phyloP scores from a whole-genome alignment of 2,113 vertebrate species.

The Perca flavescens region DNA sequence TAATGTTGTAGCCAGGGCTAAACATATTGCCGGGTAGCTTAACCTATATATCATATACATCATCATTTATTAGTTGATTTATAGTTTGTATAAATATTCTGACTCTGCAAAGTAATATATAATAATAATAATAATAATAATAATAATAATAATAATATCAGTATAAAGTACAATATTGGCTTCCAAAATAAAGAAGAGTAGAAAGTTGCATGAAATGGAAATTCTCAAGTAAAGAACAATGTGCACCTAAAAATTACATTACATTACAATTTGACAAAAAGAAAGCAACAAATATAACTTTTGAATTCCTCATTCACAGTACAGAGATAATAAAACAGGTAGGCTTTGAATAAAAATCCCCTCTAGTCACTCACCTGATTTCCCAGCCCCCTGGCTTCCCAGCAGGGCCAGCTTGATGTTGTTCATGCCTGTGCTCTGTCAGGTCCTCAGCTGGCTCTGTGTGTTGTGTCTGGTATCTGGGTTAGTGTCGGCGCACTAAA shows the following conservation, averaged over 20 bases:
- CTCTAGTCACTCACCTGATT: constrained; percentile 79
- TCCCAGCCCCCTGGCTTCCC: constrained; percentile 83
- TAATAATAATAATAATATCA: too few relatives aligned
- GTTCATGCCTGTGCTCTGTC: constrained; percentile 76
- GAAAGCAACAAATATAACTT: background rate
- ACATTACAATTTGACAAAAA: background rate
- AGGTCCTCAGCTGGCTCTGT: constrained; percentile 47
- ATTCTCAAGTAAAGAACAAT: background rate
- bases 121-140: too few relatives aligned
- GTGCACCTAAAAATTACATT: background rate
- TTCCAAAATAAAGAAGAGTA: background rate
- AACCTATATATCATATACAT: too few relatives aligned
- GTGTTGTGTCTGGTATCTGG: constrained; percentile 47
- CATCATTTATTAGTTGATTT: background rate
- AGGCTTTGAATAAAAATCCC: background rate
- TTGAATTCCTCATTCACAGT: background rate
- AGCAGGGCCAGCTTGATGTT: constrained; percentile 85
- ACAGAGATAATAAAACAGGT: background rate
- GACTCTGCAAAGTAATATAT: too few relatives aligned
- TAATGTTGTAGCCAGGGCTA: background rate
- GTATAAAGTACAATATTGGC: background rate
- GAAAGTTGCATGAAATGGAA: background rate
- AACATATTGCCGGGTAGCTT: background rate
- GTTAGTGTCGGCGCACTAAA: constrained; percentile 36
- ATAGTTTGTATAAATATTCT: background rate